Percentiles rank a stretch among this genome's conserved stretches.
These are phyloP conservation scores for Drosophila leonis DNA, from an alignment of 2,888 invertebrate genomes.

Conservation along the genomic window DNA sequence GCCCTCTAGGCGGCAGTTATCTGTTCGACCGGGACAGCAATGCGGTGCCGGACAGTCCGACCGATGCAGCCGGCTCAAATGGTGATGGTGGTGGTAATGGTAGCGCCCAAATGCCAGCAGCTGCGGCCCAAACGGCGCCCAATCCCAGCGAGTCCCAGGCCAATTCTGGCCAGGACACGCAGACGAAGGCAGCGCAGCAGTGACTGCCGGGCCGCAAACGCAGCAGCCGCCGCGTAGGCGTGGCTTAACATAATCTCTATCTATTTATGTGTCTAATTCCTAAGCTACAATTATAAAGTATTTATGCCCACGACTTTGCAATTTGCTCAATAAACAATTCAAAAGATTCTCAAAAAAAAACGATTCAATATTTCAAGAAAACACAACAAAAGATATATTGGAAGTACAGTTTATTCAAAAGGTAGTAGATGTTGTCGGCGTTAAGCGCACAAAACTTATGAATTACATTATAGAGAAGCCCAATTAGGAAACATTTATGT, in stretches of 20 bases:
- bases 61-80: slow-evolving; percentile 54
- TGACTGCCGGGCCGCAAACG: slow-evolving; percentile 12
- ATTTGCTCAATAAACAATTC: slow-evolving; percentile 72
- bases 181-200: slow-evolving; percentile 42
- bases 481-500: slow-evolving; percentile 8
- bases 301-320: slow-evolving; percentile 24
- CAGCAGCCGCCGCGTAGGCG: slow-evolving; percentile 51
- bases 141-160: slow-evolving; percentile 36
- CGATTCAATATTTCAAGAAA: not conserved
- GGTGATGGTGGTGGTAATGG: slow-evolving; percentile 49
- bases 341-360: slow-evolving; percentile 64
- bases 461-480: slow-evolving; percentile 18
- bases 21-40: slow-evolving; percentile 84
- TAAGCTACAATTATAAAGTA: slow-evolving; percentile 54
- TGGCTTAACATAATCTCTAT: slow-evolving; percentile 60
- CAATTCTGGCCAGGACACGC: slow-evolving; percentile 26
- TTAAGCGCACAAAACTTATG: slow-evolving; percentile 29
- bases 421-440: slow-evolving; percentile 21
- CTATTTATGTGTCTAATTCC: slow-evolving; percentile 67
- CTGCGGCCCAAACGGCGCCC: slow-evolving; percentile 70
- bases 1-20: slow-evolving; percentile 84
- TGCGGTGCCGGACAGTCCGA: slow-evolving; percentile 66
- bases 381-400: slow-evolving; percentile 11
- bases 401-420: slow-evolving; percentile 53
- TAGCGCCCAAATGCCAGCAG: slow-evolving; percentile 55